Conservation (phyloP, 2,113 vertebrate species). For the Argyrosomus japonicus region DNA sequence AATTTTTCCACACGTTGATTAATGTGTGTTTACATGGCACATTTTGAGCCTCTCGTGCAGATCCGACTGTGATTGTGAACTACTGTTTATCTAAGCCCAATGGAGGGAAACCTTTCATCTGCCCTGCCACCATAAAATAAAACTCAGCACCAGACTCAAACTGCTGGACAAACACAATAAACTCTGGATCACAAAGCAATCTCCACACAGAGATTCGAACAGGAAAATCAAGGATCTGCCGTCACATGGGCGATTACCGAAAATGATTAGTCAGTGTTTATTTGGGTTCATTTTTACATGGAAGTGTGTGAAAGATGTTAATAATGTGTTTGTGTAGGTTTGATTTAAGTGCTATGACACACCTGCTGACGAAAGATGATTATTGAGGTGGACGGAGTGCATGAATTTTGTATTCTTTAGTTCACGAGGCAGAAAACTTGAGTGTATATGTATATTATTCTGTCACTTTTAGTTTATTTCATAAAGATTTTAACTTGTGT, state of each 20-base stretch:
- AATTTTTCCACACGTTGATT: conserved; percentile 54
- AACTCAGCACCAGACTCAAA: conserved; percentile 63
- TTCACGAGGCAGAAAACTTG: background rate
- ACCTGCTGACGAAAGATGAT: conserved; percentile 68
- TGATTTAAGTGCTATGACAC: conserved; percentile 58
- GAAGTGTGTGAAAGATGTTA: conserved; percentile 17
- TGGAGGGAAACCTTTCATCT: conserved; percentile 80
- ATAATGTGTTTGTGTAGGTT: conserved; percentile 47
- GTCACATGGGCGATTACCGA: conserved; percentile 43
- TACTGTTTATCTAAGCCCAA: conserved; percentile 74
- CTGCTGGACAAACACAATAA: conserved; percentile 77
- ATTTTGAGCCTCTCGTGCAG: conserved; percentile 36
- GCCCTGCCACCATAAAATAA: conserved; percentile 66
- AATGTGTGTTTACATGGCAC: conserved; percentile 67
- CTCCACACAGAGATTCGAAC: conserved; percentile 36
- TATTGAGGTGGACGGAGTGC: conserved; percentile 22
- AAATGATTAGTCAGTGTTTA: conserved; percentile 66
- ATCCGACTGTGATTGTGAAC: conserved; percentile 63
- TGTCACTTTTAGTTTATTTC: background rate
- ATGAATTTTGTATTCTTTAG: background rate
- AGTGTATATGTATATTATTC: conserved; percentile 4
- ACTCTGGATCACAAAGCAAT: conserved; percentile 52
- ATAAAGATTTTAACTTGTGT: conserved; percentile 1
- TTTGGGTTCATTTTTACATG: conserved; percentile 66
- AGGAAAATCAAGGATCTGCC: conserved; percentile 44